Base-by-base conservation (phyloP, 1,140 invertebrate genomes). In the Notospermus geniculatus region DNA sequence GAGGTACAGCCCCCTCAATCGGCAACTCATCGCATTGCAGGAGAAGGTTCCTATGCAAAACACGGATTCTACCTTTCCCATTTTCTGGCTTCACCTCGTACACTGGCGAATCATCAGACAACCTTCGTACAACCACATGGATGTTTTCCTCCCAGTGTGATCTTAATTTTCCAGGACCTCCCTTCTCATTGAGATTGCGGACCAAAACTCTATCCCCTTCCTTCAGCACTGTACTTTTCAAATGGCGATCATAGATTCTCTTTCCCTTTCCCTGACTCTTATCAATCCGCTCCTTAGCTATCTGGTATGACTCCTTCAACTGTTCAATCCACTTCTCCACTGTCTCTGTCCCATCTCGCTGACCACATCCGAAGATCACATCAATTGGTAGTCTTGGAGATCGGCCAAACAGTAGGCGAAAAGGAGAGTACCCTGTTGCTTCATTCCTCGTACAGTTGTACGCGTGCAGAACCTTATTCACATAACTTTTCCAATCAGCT, bases 131-230 rank as follows among this genome's bases (percentile, higher is more conserved):
- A 1, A 66, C 57, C 15, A 52, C 27, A 30, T 68, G 59, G 13
- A 68, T 25, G 1, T 62, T 28, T 0, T 61, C 30, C 57, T 70
- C 61, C 63, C 58, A 70, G n/a, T 61, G 57, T 13, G 46, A 56
- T 27, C 66, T 27, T 13, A 70, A 27, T 55, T 70, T 68, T 13
- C 64, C 66, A 22, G 64, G 63, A 13, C 69, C 69, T 22, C 62
- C 69, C 5, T 57, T 41, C 32, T 68, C 66, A 9, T 27, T 17
- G 0, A 68, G 36, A 55, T 70, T 66, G n/a, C 59, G n/a, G 17
- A 66, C 69, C 30, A 68, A 32, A 15, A 69, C 67, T 25, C 60
- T 50, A 46, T 69, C 67, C 19, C 67, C 67, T 39, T 46, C 46
- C 50, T 45, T 17, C 30, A 64, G 17, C 23, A 52, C 59, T 27